Evolutionary conservation across 2,113 vertebrate species (phyloP).

Genomic region (Neodon shergylaensis): DNA sequence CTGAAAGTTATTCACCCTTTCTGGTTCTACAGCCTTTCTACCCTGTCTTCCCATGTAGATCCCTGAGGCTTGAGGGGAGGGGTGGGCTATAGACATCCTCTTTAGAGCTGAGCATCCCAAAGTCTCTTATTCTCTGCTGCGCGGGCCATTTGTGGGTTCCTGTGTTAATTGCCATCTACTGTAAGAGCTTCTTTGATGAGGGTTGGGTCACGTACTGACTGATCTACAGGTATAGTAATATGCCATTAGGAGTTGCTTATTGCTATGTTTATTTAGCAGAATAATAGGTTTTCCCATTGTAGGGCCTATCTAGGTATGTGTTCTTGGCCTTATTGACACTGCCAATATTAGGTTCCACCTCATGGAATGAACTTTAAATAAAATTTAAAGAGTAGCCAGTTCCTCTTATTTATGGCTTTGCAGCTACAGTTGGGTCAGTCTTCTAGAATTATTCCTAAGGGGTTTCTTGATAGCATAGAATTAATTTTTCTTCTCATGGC

Average conservation of each 20-base stretch:
- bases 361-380: neutral
- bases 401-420: neutral
- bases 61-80: neutral
- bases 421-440: neutral
- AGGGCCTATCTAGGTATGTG: neutral
- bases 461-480: neutral
- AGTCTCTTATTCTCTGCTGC: neutral
- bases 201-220: neutral
- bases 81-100: neutral
- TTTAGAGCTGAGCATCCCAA: neutral
- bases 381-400: neutral
- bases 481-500: neutral
- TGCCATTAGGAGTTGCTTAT: neutral
- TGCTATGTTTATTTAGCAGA: neutral
- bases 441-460: neutral
- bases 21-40: neutral
- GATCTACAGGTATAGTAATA: neutral
- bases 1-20: neutral
- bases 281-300: neutral
- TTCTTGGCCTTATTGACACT: neutral
- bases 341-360: neutral
- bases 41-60: neutral
- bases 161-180: neutral
- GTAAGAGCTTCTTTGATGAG: neutral
- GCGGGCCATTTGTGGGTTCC: neutral